Base-by-base conservation (phyloP, 2,113 vertebrate genomes). In the Phyllostomus discolor region DNA sequence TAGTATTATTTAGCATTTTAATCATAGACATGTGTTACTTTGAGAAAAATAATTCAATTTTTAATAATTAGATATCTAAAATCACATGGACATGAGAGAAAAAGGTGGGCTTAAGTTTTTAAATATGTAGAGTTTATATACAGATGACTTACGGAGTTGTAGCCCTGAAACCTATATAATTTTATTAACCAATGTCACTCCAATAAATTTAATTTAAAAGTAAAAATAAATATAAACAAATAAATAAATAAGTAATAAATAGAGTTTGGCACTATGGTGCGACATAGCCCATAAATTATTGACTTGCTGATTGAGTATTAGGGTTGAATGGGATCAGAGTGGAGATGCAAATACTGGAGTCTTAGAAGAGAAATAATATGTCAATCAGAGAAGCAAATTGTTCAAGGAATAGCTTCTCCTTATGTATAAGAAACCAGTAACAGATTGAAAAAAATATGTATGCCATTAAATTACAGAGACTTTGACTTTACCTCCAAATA, bases 11-110 rank as follows among this genome's bases (percentile, higher is more conserved):
- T 59, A 38, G 15, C 15, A 70, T 70, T 64, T 66, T 35, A 75
- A 52, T 43, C 22, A 79, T 48, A 83, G 14, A 10, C n/a, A 43
- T 66, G 12, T 64, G 72, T 80, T 75, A 75, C 16, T 66, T 28
- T 81, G 57, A 81, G 66, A 35, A 87, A 87, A 50, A 50, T 75
- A 79, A 81, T 57, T 15, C 48, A n/a, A 69, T 19, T 35, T 88
- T 92, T 92, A 75, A 67, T 66, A 82, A 88, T 59, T 82, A 76
- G 57, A 82, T 92, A 66, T 59, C 8, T 67, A 82, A 92, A 81
- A 17, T 50, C 59, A 81, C 64, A 20, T 81, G 35, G 31, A 66
- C 20, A n/a, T 80, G 31, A 91, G 24, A 73, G 35, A 16, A 90
- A 95, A 91, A 43, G 31, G 43, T 14, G 5, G 12, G 31, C 31